These are phyloP conservation scores for Siderastrea siderea DNA, from an alignment of 92 coral and sea anemone species.

Conservation along the genomic window DNA sequence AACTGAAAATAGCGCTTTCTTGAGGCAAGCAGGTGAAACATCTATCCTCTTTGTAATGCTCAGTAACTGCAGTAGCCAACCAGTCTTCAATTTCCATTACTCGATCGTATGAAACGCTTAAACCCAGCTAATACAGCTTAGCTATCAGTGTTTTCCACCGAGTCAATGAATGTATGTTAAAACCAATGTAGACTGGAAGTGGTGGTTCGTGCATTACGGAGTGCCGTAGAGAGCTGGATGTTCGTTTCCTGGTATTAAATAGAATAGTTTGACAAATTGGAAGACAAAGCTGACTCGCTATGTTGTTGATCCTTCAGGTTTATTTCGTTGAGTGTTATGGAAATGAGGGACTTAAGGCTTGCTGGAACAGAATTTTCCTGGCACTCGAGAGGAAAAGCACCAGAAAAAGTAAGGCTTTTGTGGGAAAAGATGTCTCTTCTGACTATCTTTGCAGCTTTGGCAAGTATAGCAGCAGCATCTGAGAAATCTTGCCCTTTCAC, in stretches of 20 bases:
- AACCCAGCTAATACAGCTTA: conserved; percentile 43
- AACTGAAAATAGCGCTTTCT: no score
- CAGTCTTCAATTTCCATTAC: conserved; percentile 28
- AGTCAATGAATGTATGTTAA: conserved; percentile 47
- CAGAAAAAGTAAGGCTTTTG: conserved; percentile 36
- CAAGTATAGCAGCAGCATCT: conserved; percentile 49
- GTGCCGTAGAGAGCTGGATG: conserved; percentile 15
- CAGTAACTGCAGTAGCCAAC: conserved; percentile 8
- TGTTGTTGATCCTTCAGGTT: conserved; percentile 74
- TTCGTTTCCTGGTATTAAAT: conserved; percentile 34
- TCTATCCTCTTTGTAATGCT: conserved; percentile 23
- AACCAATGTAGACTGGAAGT: conserved; percentile 46
- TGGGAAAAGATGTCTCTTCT: conserved; percentile 53
- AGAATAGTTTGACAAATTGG: conserved; percentile 70
- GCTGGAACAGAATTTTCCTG: conserved; percentile 74
- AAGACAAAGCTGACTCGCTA: conserved; percentile 75
- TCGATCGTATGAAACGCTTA: conserved; percentile 25
- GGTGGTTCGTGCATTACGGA: conserved; percentile 24
- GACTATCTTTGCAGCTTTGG: conserved; percentile 56
- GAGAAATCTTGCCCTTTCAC: conserved; percentile 54
- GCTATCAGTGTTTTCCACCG: conserved; percentile 38
- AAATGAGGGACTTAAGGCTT: conserved; percentile 70
- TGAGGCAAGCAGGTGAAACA: no score
- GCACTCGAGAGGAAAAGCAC: conserved; percentile 60
- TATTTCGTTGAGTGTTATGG: conserved; percentile 66